phyloP scores from a whole-genome alignment of 2,888 invertebrate genomes.

The Achlya flavicornis region DNA sequence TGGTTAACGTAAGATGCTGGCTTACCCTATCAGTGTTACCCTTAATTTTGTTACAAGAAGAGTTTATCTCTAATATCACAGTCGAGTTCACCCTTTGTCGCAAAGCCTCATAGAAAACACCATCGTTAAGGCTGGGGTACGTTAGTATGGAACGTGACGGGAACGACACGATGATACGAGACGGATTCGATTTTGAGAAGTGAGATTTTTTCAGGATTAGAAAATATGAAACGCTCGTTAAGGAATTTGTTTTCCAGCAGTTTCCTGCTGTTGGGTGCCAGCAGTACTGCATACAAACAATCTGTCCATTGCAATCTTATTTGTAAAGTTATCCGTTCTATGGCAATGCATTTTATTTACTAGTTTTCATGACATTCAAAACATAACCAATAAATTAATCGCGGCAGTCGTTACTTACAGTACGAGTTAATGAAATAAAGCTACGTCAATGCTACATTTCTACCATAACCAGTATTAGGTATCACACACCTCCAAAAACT shows the following conservation, averaged over 20 bases:
- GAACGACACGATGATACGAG: not conserved
- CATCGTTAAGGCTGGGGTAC: conserved; percentile 2
- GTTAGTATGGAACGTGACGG: not conserved
- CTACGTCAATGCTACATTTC: too few species aligned
- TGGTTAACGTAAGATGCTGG: not conserved
- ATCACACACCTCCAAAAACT: not conserved
- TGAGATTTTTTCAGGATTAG: not conserved
- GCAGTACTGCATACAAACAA: too few species aligned
- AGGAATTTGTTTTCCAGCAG: too few species aligned
- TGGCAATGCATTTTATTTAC: too few species aligned
- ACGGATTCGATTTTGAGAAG: not conserved
- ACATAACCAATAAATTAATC: too few species aligned
- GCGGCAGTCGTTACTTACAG: not conserved
- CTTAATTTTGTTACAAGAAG: conserved; percentile 46
- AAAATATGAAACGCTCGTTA: too few species aligned
- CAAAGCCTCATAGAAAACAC: not conserved
- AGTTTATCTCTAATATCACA: conserved; percentile 47
- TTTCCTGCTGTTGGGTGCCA: too few species aligned
- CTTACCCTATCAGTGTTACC: conserved; percentile 16
- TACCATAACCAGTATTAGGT: too few species aligned
- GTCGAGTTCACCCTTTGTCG: conserved; percentile 39
- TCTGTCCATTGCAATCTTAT: too few species aligned
- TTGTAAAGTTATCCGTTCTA: too few species aligned
- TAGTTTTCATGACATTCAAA: too few species aligned
- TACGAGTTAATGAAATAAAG: too few species aligned